Base-by-base conservation (phyloP, 1,140 invertebrate species). In the Teleogryllus occipitalis region DNA sequence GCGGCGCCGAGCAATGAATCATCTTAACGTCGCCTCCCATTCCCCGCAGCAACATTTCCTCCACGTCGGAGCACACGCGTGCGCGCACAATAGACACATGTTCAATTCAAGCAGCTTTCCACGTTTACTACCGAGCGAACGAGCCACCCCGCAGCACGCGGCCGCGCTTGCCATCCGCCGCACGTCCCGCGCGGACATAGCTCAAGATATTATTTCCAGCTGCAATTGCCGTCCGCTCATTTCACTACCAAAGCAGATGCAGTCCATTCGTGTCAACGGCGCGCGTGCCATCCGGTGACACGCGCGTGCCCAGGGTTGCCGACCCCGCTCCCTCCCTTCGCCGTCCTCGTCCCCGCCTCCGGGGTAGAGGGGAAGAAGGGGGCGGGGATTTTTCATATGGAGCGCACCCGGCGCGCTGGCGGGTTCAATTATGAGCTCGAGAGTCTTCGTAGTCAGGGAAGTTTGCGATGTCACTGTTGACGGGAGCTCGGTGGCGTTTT, bases 1-100 rank as follows among this genome's bases (percentile, higher is more conserved):
- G 27, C 27, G 5, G 27, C 27, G 27, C 27, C 27, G 27, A 39
- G 27, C 27, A 39, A 39, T 39, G 27, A 39, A 39, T 82, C 46
- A 84, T 85, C 72, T 84, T 80, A 78, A 86, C 47, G 85, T 89
- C 54, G 18, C 27, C 27, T 5, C 27, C 27, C 27, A 5, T n/a
- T n/a, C n/a, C n/a, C n/a, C n/a, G n/a, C n/a, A n/a, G n/a, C n/a
- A n/a, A n/a, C n/a, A n/a, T 39, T 39, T 39, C 27, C 27, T 39
- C 54, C 18, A 7, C 18, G 54, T 7, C 54, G 54, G 18, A 65
- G 54, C 54, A 7, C 49, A 54, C 18, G 10, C 54, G 54, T 18
- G 18, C 18, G 10, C 54, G 7, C 18, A 65, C 10, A 65, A 65
- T 14, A 3, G 54, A 14, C 54, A 65, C 10, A 18, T 18, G 54